Evolutionary conservation across 2,113 vertebrate species (phyloP), one percentile per base, ranked within the genome.

Genomic region (Oriolus oriolus): DNA sequence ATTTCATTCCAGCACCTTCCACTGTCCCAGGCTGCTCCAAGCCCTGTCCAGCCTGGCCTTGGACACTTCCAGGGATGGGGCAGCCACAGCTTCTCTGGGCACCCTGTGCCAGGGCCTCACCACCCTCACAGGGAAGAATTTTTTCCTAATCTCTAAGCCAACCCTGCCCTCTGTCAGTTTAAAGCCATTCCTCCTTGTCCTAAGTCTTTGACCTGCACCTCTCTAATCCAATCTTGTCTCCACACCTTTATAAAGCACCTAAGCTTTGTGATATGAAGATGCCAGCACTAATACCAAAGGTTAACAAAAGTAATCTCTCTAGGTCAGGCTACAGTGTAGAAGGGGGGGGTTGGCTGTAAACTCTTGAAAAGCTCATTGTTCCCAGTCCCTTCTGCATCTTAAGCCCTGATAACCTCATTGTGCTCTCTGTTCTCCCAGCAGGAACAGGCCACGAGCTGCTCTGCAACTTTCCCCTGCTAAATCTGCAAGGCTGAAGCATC

Each of bases 241-340:
- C 2, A 31, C 44, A 65, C 78, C 33, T 88, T 91, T 91, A 66
- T 2, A 77, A 71, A 94, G 50, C 71, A 33, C 9, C 60, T 94
- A 96, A 93, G 86, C 95, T 90, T 84, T 52, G 22, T 26, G 71
- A 74, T 90, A 90, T 52, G 87, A 71, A 89, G 31, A 71, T 7
- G 31, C 19, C 76, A 84, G 70, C 66, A 16, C 66, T 96, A 94
- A 96, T 90, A 70, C 71, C 54, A 73, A 45, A 80, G 66, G 78
- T 70, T 65, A 86, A 71, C 53, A 71, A 64, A 92, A 81, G 26
- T 90, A 92, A 96, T 90, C 94, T 52, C 59, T 77, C 82, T 49
- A 77, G 95, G 85, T 90, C 93, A 95, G 70, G 84, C 71, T 88
- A 13, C 41, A 45, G 42, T 1, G 11, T 23, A 15, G 1, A 9